Evolutionary conservation across 2,113 vertebrate genomes (phyloP).

Genomic region (zebrafish (Danio rerio)): GRCz12tu NC_133187.1:18826501-18827000

Average conservation of each 20-base stretch:
- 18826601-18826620: too few species aligned
- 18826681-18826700: background rate
- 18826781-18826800: conserved; percentile 11
- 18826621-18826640: too few species aligned
- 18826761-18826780: conserved; percentile 7
- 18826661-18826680: too few species aligned
- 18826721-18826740: conserved; percentile 27
- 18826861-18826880: conserved; percentile 37
- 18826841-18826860: conserved; percentile 5
- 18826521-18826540: background rate
- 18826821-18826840: conserved; percentile 21
- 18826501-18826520: background rate
- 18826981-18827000: conserved; percentile 48
- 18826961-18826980: conserved; percentile 47
- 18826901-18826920: conserved; percentile 40
- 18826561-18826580: too few species aligned
- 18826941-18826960: conserved; percentile 52
- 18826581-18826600: too few species aligned
- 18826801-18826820: conserved; percentile 25
- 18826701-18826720: background rate
- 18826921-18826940: conserved; percentile 44
- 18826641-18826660: too few species aligned
- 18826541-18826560: too few species aligned
- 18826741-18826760: background rate
- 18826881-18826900: conserved; percentile 43